phyloP scores from a whole-genome alignment of 2,888 invertebrate species.

The Idaea aversata region DNA sequence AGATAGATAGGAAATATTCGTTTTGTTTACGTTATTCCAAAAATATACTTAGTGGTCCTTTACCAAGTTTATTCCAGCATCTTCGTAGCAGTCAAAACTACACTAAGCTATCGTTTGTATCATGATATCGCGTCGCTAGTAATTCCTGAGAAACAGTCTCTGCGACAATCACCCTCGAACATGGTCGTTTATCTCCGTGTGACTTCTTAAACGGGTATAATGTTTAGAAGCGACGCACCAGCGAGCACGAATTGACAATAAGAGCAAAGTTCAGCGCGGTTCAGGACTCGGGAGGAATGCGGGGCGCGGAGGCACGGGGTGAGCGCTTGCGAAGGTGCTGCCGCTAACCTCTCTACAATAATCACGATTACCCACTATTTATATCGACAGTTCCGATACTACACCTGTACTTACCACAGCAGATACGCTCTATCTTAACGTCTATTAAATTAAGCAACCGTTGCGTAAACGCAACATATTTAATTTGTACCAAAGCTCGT shows the following conservation, averaged over 20 bases:
- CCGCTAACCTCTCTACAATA: conserved; percentile 60
- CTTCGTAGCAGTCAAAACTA: background rate
- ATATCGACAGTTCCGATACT: conserved; percentile 64
- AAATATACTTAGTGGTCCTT: background rate
- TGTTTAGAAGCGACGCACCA: conserved; percentile 64
- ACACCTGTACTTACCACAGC: conserved; percentile 36
- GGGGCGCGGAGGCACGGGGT: conserved; percentile 59
- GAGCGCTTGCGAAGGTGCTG: conserved; percentile 57
- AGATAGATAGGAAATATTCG: background rate
- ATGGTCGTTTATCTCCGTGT: conserved; percentile 52
- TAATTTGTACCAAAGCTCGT: background rate
- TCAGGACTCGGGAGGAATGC: conserved; percentile 76
- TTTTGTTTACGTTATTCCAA: background rate
- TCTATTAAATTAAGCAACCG: conserved; percentile 32
- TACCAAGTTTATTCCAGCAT: background rate
- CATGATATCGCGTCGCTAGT: conserved; percentile 7
- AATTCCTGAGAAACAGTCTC: conserved; percentile 24
- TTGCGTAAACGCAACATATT: background rate
- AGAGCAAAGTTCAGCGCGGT: conserved; percentile 78
- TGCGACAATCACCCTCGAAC: conserved; percentile 49
- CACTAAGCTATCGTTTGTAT: background rate
- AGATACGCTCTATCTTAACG: conserved; percentile 41
- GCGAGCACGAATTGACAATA: conserved; percentile 77
- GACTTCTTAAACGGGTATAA: conserved; percentile 60
- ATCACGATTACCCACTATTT: conserved; percentile 73